Conservation (phyloP, 2,888 invertebrate genomes). For the Drosophila kambysellisi region DNA sequence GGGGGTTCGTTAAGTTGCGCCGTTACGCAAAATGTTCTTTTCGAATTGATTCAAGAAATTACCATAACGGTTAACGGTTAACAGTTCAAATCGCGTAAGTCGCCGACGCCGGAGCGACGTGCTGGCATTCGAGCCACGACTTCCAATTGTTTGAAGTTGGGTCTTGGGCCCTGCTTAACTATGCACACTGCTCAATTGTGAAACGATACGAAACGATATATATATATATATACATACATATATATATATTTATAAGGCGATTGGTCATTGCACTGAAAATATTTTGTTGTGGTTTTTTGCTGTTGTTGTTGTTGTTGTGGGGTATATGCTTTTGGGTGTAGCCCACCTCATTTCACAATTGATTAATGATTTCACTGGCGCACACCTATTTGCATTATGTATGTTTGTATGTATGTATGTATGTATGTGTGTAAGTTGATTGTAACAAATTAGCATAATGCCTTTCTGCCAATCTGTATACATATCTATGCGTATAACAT, state of each 20-base stretch:
- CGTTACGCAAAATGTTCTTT: constrained; percentile 77
- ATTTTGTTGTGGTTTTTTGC: constrained; percentile 2
- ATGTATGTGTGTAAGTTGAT: constrained; percentile 28
- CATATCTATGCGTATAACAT: constrained; percentile 61
- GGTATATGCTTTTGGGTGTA: constrained; percentile 52
- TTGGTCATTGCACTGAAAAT: constrained; percentile 70
- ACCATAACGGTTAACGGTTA: constrained; percentile 76
- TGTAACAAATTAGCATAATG: constrained; percentile 70
- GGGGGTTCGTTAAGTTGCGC: constrained; percentile 68
- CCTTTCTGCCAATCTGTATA: constrained; percentile 58
- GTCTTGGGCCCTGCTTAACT: constrained; percentile 49
- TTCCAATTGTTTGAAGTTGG: constrained; percentile 29
- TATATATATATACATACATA: neutral
- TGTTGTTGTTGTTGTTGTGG: constrained; percentile 8
- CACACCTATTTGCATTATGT: constrained; percentile 35
- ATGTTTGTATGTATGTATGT: neutral
- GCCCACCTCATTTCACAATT: constrained; percentile 71
- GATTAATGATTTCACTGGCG: constrained; percentile 75
- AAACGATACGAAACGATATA: constrained; percentile 52
- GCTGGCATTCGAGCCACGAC: constrained; percentile 62
- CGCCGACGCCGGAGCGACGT: constrained; percentile 42
- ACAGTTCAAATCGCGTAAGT: constrained; percentile 22
- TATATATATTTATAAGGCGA: constrained; percentile 22
- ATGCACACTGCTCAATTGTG: constrained; percentile 52
- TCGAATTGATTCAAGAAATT: constrained; percentile 75